Base-by-base conservation (phyloP, 2,113 vertebrate genomes). In the Parus major region DNA sequence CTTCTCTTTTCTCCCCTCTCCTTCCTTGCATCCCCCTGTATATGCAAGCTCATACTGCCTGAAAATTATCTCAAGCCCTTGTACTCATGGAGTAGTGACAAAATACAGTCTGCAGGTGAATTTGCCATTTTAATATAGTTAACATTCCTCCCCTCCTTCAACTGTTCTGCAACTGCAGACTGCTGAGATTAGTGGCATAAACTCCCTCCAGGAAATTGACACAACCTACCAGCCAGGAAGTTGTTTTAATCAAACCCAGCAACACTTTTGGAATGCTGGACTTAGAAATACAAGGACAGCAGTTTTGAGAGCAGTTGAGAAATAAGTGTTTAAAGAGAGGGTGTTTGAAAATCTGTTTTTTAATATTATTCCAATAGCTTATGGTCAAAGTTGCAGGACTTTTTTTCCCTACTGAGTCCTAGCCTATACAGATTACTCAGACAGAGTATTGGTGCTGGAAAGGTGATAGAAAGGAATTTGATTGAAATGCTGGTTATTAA, bases 211-310 rank as follows among this genome's bases (percentile, higher is more conserved):
- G 88, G 92, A 92, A 95, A 95, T 87, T 93, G 90, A 96, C 82
- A 95, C 94, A 94, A 93, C 64, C 75, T 91, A 61, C 82, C 93
- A 96, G 57, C 39, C 68, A 92, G 91, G 82, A 97, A 97, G 86
- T 91, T 94, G 73, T 93, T 96, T 93, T 95, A 96, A 97, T 97
- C 93, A 96, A 97, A 89, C 78, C 46, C 88, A 95, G 90, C 92
- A 96, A 93, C 88, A 86, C 52, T 72, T 95, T 95, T 95, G 91
- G 81, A 93, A 95, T 91, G 70, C 73, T 9, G 39, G 88, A 76
- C 91, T 91, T 86, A 79, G 80, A 96, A 97, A 88, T 88, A 96
- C 88, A 89, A 95, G 83, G 81, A 64, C 90, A 97, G 94, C 85
- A 95, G 33, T 96, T 97, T 78, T 88, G 77, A 89, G 27, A 94